phyloP scores from a whole-genome alignment of 2,888 invertebrate species.

The Pachydiplax longipennis region DNA sequence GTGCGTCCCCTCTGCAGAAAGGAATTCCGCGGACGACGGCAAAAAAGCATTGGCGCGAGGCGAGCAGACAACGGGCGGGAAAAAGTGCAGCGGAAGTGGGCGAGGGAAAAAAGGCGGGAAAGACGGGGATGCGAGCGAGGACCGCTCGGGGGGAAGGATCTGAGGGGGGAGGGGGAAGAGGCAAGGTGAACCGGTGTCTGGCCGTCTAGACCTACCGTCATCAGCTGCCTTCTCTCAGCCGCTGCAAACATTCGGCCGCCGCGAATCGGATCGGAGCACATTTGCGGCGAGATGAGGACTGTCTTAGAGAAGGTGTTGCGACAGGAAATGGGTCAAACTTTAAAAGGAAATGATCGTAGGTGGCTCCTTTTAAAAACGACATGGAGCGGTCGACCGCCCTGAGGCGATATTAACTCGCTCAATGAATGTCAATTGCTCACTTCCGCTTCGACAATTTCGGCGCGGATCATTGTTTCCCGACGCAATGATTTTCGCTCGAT shows the following conservation, averaged over 20 bases:
- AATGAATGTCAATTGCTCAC: no score
- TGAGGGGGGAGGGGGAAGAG: neutral
- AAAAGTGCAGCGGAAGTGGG: neutral
- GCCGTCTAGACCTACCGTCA: conserved; percentile 36
- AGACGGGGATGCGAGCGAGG: neutral
- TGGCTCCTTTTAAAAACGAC: no score
- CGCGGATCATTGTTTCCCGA: no score
- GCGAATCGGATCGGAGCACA: no score
- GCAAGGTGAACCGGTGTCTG: conserved; percentile 39
- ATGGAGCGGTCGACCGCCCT: no score
- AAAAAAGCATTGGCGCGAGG: neutral
- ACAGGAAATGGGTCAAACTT: no score
- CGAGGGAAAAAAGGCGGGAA: neutral
- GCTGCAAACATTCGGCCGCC: neutral
- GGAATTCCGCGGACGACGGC: neutral
- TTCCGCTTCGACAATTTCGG: no score
- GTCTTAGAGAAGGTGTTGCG: no score
- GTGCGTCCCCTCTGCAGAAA: neutral
- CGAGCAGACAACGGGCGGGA: neutral
- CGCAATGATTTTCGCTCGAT: no score
- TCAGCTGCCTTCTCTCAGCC: conserved; percentile 9
- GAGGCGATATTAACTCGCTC: no score
- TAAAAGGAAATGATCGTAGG: no score
- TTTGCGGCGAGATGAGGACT: no score
- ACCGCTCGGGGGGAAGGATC: neutral